phyloP scores from a whole-genome alignment of 2,797 vertebrate species.

The Anableps anableps region DNA sequence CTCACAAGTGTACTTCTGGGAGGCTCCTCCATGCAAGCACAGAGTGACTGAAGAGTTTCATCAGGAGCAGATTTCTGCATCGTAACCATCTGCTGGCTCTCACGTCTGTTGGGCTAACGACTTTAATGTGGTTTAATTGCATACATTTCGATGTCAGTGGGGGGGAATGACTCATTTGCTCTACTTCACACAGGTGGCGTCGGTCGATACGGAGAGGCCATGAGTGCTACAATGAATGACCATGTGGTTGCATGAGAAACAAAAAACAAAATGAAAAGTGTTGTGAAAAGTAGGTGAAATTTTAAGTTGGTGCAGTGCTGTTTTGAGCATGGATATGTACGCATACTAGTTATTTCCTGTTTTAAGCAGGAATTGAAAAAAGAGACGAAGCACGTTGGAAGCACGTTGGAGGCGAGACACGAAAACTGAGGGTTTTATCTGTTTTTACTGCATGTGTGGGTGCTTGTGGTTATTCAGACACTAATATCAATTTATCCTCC shows the following conservation, averaged over 20 bases:
- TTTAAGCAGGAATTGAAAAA: conserved; percentile 1
- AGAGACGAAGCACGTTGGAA: conserved; percentile 8
- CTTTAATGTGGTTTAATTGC: conserved; percentile 76
- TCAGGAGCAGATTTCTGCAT: conserved; percentile 67
- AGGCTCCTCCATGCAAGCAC: conserved; percentile 14
- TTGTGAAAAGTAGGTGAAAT: neutral
- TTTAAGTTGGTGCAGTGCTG: neutral
- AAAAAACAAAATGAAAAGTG: neutral
- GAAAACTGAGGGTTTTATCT: neutral
- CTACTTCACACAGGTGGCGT: conserved; percentile 66
- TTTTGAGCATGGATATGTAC: neutral
- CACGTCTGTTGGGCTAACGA: conserved; percentile 70
- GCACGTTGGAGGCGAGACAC: neutral
- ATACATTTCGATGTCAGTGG: conserved; percentile 63
- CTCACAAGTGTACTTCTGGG: conserved; percentile 4
- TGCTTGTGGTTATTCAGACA: conserved; percentile 39
- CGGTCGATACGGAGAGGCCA: conserved; percentile 55
- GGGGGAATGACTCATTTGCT: conserved; percentile 42
- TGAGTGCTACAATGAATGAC: conserved; percentile 22
- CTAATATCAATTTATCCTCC: conserved; percentile 48
- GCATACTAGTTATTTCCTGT: neutral
- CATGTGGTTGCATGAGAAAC: neutral
- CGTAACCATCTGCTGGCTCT: conserved; percentile 75
- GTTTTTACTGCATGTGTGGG: conserved; percentile 17
- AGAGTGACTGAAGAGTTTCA: conserved; percentile 69